Evolutionary conservation across 1,140 invertebrate species (phyloP).

Genomic region (Drosophila mojavensis): DNA sequence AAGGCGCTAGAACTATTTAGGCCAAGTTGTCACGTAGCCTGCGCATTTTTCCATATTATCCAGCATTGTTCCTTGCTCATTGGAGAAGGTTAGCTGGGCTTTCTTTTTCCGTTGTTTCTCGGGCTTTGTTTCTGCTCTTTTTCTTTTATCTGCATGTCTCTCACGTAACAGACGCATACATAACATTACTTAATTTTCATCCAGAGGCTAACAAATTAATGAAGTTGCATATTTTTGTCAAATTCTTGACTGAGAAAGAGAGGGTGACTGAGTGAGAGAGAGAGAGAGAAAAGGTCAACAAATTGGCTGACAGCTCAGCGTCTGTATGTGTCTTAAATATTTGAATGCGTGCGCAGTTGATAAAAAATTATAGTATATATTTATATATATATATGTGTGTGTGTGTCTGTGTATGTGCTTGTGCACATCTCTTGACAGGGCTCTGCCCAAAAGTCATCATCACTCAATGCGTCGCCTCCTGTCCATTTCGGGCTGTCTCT

Average conservation of each 20-base stretch:
- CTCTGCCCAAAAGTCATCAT: constrained; percentile 33
- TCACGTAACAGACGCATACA: constrained; percentile 81
- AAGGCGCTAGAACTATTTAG: constrained; percentile 32
- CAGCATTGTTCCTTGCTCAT: constrained; percentile 14
- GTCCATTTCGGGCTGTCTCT: not conserved
- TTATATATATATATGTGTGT: not conserved
- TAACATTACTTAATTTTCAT: constrained; percentile 78
- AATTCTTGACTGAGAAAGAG: constrained; percentile 20
- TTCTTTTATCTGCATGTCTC: constrained; percentile 45
- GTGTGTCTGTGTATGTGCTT: too few relatives aligned
- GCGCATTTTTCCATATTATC: constrained; percentile 70
- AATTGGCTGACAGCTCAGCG: constrained; percentile 20
- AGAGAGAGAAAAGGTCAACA: constrained; percentile 1
- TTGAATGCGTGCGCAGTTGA: constrained; percentile 33
- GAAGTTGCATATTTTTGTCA: constrained; percentile 58
- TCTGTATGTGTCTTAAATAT: constrained; percentile 14
- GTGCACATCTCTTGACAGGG: not conserved
- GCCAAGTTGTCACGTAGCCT: constrained; percentile 61
- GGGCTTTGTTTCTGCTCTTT: not conserved
- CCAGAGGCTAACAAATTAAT: constrained; percentile 50
- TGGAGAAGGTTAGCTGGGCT: not conserved
- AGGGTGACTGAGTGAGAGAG: not conserved
- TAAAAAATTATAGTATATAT: constrained; percentile 10
- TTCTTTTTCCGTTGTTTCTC: not conserved
- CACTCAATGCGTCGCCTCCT: constrained; percentile 25